Percentiles rank a stretch among this genome's conserved stretches.
These are phyloP conservation scores for Teleogryllus oceanicus DNA, from an alignment of 2,888 invertebrate genomes.

Conservation along the genomic window DNA sequence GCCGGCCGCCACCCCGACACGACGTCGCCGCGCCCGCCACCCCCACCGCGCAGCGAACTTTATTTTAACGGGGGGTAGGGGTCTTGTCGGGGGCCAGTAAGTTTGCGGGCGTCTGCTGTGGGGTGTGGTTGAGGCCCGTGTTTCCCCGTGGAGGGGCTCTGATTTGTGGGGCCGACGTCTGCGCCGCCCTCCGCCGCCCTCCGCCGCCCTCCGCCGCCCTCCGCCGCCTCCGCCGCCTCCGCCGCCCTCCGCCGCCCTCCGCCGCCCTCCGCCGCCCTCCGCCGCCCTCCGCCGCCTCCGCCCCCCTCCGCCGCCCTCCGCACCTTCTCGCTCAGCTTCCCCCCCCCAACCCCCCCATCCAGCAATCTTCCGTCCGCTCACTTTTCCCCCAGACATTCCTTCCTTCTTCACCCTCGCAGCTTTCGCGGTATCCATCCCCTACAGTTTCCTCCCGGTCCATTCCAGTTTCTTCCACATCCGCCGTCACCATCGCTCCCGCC, in stretches of 20 bases:
- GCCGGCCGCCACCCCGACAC: too few species aligned
- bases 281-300: background rate
- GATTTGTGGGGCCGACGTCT: constrained; percentile 20
- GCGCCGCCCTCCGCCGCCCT: background rate
- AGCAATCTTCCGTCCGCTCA: too few species aligned
- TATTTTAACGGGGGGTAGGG: background rate
- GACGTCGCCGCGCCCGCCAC: too few species aligned
- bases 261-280: too few species aligned
- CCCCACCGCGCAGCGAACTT: background rate
- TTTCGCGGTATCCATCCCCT: too few species aligned
- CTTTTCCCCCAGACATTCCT: too few species aligned
- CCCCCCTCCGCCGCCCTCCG: background rate
- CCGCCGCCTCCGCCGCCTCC: background rate
- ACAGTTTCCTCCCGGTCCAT: too few species aligned
- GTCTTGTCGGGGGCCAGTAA: background rate
- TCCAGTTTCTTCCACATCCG: too few species aligned
- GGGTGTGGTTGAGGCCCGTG: constrained; percentile 4
- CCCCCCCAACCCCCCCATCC: background rate
- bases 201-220: background rate
- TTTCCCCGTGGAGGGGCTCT: constrained; percentile 11
- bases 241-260: background rate
- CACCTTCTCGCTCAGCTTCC: too few species aligned
- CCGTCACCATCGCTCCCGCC: too few species aligned
- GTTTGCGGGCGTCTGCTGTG: background rate
- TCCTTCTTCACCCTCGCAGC: too few species aligned